Percentiles rank a stretch among this genome's conserved stretches.
Evolutionary conservation across 2,797 vertebrate species (phyloP).

Genomic region (Etheostoma perlongum): DNA sequence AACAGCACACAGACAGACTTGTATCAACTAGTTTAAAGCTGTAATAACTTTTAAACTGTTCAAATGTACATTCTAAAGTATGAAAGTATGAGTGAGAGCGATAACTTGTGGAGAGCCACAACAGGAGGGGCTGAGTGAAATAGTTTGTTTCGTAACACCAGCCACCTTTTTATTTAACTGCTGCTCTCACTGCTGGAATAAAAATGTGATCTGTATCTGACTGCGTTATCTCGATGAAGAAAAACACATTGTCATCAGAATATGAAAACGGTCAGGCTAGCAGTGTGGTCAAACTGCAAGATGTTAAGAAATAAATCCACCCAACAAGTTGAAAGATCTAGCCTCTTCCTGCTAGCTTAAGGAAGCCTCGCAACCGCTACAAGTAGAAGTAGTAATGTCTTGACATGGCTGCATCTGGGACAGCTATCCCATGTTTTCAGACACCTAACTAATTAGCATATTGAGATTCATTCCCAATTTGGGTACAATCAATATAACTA

Average conservation of each 20-base stretch:
- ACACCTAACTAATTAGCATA: background rate
- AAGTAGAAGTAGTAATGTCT: background rate
- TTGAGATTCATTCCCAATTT: background rate
- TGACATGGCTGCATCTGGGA: background rate
- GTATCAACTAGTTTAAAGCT: constrained; percentile 9
- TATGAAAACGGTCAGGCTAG: background rate
- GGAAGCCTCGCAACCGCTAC: too few relatives aligned
- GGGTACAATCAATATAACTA: background rate
- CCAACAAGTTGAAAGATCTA: background rate
- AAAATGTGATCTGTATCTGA: too few relatives aligned
- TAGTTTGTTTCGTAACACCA: constrained; percentile 62
- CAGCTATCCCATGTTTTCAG: background rate
- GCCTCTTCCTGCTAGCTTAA: too few relatives aligned
- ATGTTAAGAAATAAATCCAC: background rate
- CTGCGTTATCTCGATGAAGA: too few relatives aligned
- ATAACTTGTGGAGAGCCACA: constrained; percentile 37
- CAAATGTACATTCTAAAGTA: constrained; percentile 3
- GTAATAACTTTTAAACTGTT: constrained; percentile 11
- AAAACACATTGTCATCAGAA: background rate
- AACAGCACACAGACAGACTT: constrained; percentile 6
- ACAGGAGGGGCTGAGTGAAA: constrained; percentile 45
- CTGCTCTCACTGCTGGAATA: constrained; percentile 19
- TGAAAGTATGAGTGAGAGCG: constrained; percentile 20
- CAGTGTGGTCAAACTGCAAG: background rate
- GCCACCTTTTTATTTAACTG: constrained; percentile 59